Evolutionary conservation across 2,113 vertebrate genomes (phyloP).

Genomic region (Crotophaga sulcirostris): DNA sequence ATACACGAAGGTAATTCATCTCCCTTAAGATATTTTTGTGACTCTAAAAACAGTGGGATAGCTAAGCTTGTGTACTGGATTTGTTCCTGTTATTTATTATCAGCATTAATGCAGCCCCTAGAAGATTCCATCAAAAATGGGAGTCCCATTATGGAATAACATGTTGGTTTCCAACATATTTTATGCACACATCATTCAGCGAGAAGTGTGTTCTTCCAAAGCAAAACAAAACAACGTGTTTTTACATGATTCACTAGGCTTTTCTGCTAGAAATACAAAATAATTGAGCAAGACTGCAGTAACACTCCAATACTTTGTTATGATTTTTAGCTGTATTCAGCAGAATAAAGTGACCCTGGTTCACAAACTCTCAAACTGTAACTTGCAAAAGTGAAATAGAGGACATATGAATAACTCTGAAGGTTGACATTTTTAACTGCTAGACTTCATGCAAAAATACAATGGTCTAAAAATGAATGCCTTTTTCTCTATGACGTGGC

Average conservation of each 20-base stretch:
- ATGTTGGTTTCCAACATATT: slow-evolving; percentile 35
- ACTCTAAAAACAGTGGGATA: neutral
- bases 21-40: neutral
- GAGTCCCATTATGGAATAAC: neutral
- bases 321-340: neutral
- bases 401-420: neutral
- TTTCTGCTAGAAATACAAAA: slow-evolving; percentile 17
- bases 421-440: neutral
- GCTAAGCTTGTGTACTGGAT: neutral
- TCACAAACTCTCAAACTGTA: neutral
- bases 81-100: slow-evolving; percentile 33
- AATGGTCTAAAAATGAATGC: neutral
- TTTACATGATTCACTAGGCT: neutral
- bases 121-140: neutral
- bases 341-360: neutral
- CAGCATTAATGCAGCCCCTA: neutral
- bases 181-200: slow-evolving; percentile 31
- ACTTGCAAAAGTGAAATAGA: neutral
- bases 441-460: neutral
- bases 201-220: neutral
- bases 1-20: neutral
- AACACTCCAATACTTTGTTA: neutral
- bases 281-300: slow-evolving; percentile 8
- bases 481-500: neutral
- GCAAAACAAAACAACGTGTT: slow-evolving; percentile 49